Base-by-base conservation (phyloP, 2,888 invertebrate genomes). In the Norana najaformis region DNA sequence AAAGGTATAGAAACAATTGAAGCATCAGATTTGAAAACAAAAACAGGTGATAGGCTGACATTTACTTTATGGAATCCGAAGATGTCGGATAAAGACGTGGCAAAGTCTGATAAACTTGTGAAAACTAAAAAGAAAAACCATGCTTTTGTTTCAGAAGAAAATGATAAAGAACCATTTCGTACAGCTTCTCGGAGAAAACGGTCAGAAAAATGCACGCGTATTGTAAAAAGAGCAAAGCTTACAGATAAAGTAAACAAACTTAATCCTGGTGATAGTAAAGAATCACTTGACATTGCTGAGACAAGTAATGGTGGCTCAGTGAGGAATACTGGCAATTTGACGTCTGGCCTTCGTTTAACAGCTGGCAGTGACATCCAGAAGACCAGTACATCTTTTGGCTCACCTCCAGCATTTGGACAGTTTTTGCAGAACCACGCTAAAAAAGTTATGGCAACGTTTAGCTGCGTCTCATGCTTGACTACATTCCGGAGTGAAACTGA, bases 1-100 rank as follows among this genome's bases (percentile, higher is more conserved):
- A 85, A 36, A 85, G 18, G 35, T 36, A 34, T 0, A 18, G 85
- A 85, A 35, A 18, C 85, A n/a, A 85, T 20, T 16, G 85, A 35
- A 18, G 35, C 37, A 23, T 18, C 85, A 23, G 35, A 85, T 36
- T 2, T 16, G 36, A 30, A 36, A 6, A 6, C 36, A 23, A 37
- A 8, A 14, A 6, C n/a, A 35, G 85, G 37, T 6, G 35, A 35
- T 85, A 35, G 37, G 36, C 1, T 85, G 85, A 36, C 85, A 36
- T 85, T 85, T 85, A 20, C 35, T 85, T 36, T 85, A 37, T 85
- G 85, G 85, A 35, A 85, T 35, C 85, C 85, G 30, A 85, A 85
- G 37, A 69, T n/a, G 6, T n/a, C 11, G 69, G 23, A 16, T 5
- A 47, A 23, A 23, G 47, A 47, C 20, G 34, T 14, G 13, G 18